Conservation (phyloP, 1,140 invertebrate species). For the Pissodes strobi region DNA sequence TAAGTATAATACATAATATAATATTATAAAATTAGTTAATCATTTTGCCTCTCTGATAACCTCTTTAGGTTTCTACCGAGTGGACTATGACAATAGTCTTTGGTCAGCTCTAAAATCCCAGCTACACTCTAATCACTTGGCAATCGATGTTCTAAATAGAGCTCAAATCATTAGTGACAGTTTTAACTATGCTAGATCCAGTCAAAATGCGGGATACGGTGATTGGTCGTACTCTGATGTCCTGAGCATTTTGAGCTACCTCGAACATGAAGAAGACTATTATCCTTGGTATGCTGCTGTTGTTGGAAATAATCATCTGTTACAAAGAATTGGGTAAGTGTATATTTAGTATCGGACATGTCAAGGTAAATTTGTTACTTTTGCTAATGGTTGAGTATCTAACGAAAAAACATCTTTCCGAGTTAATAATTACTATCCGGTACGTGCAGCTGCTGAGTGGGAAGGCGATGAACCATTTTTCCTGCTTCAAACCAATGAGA, state of each 20-base stretch:
- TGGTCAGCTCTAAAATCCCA: slow-evolving; percentile 67
- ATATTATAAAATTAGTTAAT: no score
- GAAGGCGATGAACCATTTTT: no score
- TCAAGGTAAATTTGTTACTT: no score
- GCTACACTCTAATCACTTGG: slow-evolving; percentile 59
- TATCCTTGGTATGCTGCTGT: slow-evolving; percentile 69
- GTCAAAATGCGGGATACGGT: slow-evolving; percentile 21
- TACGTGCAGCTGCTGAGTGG: no score
- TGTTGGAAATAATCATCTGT: slow-evolving; percentile 59
- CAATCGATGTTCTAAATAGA: slow-evolving; percentile 72
- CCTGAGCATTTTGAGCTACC: slow-evolving; percentile 63
- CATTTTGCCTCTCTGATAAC: no score
- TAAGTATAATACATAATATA: no score
- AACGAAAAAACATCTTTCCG: no score
- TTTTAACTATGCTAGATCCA: slow-evolving; percentile 63
- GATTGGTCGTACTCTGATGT: slow-evolving; percentile 57
- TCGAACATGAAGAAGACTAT: slow-evolving; percentile 65
- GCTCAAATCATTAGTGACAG: slow-evolving; percentile 82
- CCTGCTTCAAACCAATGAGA: no score
- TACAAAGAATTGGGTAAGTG: slow-evolving; percentile 40
- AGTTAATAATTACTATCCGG: no score
- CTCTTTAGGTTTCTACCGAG: slow-evolving; percentile 73
- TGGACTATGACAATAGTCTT: slow-evolving; percentile 72
- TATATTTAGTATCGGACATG: no score
- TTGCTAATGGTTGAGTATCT: no score